Percentiles rank a stretch among this genome's conserved stretches.
Evolutionary conservation across 2,888 invertebrate genomes (phyloP).

Genomic region (Limnephilus auricula): DNA sequence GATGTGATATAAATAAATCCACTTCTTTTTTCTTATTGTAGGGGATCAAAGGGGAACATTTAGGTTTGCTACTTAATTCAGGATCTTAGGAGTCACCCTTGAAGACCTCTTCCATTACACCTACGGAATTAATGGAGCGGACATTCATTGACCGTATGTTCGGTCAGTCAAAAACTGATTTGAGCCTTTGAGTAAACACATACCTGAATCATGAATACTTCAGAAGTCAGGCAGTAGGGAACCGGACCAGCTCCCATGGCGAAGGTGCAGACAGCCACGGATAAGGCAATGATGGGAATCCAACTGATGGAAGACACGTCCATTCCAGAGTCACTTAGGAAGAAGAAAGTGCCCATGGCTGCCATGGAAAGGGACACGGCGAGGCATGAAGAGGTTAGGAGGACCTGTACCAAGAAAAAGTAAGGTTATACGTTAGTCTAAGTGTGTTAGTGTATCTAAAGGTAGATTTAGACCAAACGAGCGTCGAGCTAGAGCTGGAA

Average conservation of each 20-base stretch:
- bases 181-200: background rate
- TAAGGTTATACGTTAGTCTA: background rate
- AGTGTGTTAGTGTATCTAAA: no score
- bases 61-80: no score
- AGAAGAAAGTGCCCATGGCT: conserved; percentile 57
- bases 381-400: conserved; percentile 57
- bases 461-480: no score
- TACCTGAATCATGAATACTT: conserved; percentile 64
- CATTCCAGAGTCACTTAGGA: conserved; percentile 5
- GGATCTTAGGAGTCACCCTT: no score
- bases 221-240: conserved; percentile 60
- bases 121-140: no score
- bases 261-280: conserved; percentile 56
- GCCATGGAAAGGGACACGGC: conserved; percentile 49
- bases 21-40: no score
- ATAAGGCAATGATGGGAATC: conserved; percentile 60
- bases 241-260: conserved; percentile 63
- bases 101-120: no score
- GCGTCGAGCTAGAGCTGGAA: no score
- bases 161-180: background rate
- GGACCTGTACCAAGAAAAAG: conserved; percentile 51
- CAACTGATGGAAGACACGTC: conserved; percentile 54
- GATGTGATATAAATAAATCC: no score
- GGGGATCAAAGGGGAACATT: no score
- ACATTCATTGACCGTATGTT: no score